Evolutionary conservation across 2,797 vertebrate species (phyloP), one percentile per base, ranked within the genome.

Genomic region (Selene dorsalis): DNA sequence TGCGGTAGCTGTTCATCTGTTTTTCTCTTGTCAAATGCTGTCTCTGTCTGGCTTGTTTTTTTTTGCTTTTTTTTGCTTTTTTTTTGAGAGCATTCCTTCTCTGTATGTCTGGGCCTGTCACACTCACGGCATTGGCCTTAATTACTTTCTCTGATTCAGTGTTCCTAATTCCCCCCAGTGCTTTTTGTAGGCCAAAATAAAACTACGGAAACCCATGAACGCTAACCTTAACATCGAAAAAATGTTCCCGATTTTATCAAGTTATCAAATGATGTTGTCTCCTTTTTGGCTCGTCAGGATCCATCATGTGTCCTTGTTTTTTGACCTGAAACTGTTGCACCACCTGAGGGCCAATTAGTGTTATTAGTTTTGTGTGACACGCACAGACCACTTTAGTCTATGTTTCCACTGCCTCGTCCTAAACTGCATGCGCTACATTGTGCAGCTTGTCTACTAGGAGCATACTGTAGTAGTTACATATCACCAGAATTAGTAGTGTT

Each of bases 91-190:
- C 84, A 84, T 90, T 91, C 85, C 80, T 81, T 69, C 58, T 71
- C 45, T 75, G 62, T 78, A 78, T 75, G 82, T 80, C 87, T 85
- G 85, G 84, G 73, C 84, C 69, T 84, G 84, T 88, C 80, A 69
- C 57, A 67, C 55, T 53, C 28, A 59, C 43, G 43, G 38, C 69
- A 61, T 10, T 9, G 4, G 20, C 56, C 57, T 71, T 55, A 69
- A 75, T 82, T 55, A 32, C 57, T 52, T 72, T 70, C n/a, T 72
- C 18, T 60, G 39, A 50, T 65, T 80, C 56, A 74, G 32, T 45
- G 20, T 71, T 69, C 28, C 50, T 26, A 20, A 66, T 56, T 57
- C 47, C 8, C 24, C 11, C 57, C 22, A 57, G 3, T 2, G 6
- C 41, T 39, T 2, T 26, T 35, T 50, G 11, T 24, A 14, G 3